Conservation (phyloP, 1,140 invertebrate genomes). For the Drosophila takahashii region DNA sequence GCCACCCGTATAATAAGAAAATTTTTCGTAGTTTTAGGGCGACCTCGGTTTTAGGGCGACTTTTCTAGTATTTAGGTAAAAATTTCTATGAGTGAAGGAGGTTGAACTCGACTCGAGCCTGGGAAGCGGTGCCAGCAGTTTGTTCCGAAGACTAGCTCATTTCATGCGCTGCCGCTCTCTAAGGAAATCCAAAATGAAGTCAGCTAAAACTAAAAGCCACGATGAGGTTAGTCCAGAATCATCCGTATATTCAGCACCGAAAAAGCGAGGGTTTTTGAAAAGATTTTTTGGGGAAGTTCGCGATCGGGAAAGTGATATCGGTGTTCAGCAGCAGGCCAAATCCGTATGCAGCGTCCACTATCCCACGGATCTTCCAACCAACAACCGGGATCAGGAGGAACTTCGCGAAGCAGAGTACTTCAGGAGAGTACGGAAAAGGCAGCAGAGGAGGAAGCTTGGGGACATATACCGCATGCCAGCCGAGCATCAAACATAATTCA, state of each 20-base stretch:
- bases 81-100: too few species aligned
- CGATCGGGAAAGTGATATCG: not conserved
- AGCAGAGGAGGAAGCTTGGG: not conserved
- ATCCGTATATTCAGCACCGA: not conserved
- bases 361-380: not conserved
- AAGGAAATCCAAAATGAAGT: not conserved
- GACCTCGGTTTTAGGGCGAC: too few species aligned
- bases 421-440: not conserved
- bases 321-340: not conserved
- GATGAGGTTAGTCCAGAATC: not conserved
- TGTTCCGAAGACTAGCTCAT: slow-evolving; percentile 9
- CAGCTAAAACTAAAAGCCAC: not conserved
- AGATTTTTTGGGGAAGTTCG: slow-evolving; percentile 23
- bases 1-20: too few species aligned
- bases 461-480: not conserved
- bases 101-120: not conserved
- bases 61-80: too few species aligned
- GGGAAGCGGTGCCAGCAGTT: not conserved
- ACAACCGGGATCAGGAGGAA: not conserved
- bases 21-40: too few species aligned
- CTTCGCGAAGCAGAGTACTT: not conserved
- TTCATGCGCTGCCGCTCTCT: not conserved
- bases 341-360: not conserved
- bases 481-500: not conserved
- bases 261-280: slow-evolving; percentile 9